phyloP scores from a whole-genome alignment of 2,888 invertebrate species.

The Oegoconia quadripuncta region DNA sequence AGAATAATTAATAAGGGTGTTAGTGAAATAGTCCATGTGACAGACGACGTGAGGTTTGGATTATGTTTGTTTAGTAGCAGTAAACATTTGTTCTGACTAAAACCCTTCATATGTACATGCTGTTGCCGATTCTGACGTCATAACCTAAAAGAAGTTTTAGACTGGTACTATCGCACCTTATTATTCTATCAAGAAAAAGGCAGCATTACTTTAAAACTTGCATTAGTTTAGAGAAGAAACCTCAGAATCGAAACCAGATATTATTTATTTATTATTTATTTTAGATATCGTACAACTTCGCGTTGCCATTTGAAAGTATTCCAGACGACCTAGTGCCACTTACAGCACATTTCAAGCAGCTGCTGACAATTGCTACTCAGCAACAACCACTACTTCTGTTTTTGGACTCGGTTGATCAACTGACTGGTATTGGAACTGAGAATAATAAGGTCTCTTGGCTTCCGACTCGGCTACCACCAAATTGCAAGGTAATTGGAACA shows the following conservation, averaged over 20 bases:
- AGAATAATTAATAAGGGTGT: no score
- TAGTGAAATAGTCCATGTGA: no score
- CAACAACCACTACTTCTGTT: slow-evolving; percentile 94
- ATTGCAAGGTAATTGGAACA: slow-evolving; percentile 88
- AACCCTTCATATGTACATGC: no score
- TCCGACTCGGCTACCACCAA: slow-evolving; percentile 91
- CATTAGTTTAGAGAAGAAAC: no score
- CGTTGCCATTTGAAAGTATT: slow-evolving; percentile 94
- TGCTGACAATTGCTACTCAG: slow-evolving; percentile 88
- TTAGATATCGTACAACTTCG: slow-evolving; percentile 94
- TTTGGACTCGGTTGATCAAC: slow-evolving; percentile 97
- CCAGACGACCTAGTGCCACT: slow-evolving; percentile 97
- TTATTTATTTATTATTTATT: slow-evolving; percentile 17
- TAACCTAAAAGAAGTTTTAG: no score
- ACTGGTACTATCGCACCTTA: no score
- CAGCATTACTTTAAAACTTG: no score
- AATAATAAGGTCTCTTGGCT: slow-evolving; percentile 98
- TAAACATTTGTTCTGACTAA: no score
- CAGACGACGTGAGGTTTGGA: no score
- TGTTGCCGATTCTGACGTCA: no score
- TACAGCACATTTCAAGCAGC: slow-evolving; percentile 96
- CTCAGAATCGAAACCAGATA: neutral
- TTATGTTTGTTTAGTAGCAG: no score
- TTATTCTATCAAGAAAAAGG: no score
- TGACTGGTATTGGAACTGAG: slow-evolving; percentile 93